These are phyloP conservation scores for Gandaritis pyraliata DNA, from an alignment of 2,888 invertebrate species.

Conservation along the genomic window DNA sequence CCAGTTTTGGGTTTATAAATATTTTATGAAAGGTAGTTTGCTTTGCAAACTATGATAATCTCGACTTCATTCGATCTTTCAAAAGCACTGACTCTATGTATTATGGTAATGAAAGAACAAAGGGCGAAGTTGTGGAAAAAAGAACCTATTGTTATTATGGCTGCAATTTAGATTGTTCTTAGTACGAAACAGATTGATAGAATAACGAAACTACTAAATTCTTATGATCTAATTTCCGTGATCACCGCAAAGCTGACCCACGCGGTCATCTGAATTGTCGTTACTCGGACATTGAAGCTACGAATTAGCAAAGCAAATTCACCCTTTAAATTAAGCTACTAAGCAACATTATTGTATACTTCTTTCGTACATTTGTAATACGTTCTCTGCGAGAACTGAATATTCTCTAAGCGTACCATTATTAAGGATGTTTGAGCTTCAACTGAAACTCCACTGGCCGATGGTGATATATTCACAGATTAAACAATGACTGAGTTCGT, in stretches of 20 bases:
- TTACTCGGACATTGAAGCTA: slow-evolving; percentile 51
- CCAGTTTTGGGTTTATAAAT: slow-evolving; percentile 12
- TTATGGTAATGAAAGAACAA: too few species aligned
- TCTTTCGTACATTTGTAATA: not conserved
- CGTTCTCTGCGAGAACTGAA: not conserved
- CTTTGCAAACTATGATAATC: not conserved
- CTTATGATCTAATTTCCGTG: slow-evolving; percentile 23
- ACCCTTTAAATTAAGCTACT: slow-evolving; percentile 55
- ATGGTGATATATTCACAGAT: slow-evolving; percentile 22
- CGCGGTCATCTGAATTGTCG: slow-evolving; percentile 49
- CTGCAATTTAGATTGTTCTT: not conserved
- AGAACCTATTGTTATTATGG: too few species aligned
- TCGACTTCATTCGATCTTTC: not conserved
- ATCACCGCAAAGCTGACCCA: slow-evolving; percentile 37
- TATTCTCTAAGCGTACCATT: slow-evolving; percentile 3
- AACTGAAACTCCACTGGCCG: slow-evolving; percentile 7
- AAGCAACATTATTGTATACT: slow-evolving; percentile 43
- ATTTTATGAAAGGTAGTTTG: not conserved
- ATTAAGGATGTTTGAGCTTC: slow-evolving; percentile 11
- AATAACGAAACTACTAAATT: slow-evolving; percentile 23
- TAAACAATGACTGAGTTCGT: slow-evolving; percentile 10
- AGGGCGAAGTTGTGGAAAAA: too few species aligned
- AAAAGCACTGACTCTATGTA: too few species aligned
- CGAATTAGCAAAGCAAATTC: slow-evolving; percentile 52
- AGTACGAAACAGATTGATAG: slow-evolving; percentile 10